Base-by-base conservation (phyloP, 2,113 vertebrate genomes). In the Mesembrinibis cayennensis region DNA sequence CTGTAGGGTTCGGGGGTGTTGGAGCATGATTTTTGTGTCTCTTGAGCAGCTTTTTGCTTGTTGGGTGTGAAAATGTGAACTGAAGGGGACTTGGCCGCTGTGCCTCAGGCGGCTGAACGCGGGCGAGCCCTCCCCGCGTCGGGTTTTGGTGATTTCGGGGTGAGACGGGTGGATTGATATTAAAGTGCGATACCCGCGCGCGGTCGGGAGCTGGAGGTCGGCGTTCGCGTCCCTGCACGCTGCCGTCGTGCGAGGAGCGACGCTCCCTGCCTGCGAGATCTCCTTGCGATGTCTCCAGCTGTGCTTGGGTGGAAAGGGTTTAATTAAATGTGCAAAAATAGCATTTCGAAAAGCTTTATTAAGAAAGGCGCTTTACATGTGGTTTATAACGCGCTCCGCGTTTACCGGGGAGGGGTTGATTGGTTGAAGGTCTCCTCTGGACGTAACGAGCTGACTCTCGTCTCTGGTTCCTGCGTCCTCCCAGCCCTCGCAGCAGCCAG, bases 191-290 rank as follows among this genome's bases (percentile, higher is more conserved):
- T 29, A 6, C 25, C 16, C 4, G 3, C 7, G 3, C 23, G 34
- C 2, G 20, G 25, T 10, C 7, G 29, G 11, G 65, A 59, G 55
- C 30, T 3, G 1, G 47, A 53, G 56, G 16, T 30, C 1, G 2
- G 45, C 21, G 3, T 58, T 23, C 2, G 1, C 0, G 8, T 30
- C 7, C 21, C 34, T 2, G 26, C 26, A 6, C 6, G 3, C 58
- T 2, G 16, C 44, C 1, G 3, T 18, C 3, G 2, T 12, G 44
- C 2, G 21, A 34, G 61, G 45, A 45, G n/a, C 4, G 10, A 47
- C 3, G 74, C 47, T 30, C 23, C 3, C 8, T 32, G 21, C 53
- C 29, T 3, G 2, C 7, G 19, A 78, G 81, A 32, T 27, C 30
- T 21, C 19, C 59, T 19, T 29, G 22, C 4, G 1, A 7, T 4